Percentiles rank a stretch among this genome's conserved stretches.
Conservation (phyloP, 2,888 invertebrate genomes). For the Morpho achilles region DNA sequence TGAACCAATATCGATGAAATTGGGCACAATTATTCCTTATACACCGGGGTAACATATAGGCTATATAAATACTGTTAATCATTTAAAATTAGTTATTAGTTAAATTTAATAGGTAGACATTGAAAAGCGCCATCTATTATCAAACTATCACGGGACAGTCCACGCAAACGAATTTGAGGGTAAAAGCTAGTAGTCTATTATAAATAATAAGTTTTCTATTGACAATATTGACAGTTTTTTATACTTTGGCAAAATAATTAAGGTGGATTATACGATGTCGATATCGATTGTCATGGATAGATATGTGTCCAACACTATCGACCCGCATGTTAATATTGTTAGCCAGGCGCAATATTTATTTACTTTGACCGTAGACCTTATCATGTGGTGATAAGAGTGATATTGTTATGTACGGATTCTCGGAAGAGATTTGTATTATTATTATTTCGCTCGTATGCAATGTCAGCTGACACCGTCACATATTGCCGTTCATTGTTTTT, state of each 20-base stretch:
- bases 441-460: constrained; percentile 17
- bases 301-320: constrained; percentile 39
- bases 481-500: constrained; percentile 15
- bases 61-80: no score
- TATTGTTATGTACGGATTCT: constrained; percentile 3
- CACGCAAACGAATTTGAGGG: no score
- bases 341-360: constrained; percentile 37
- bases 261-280: background rate
- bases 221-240: no score
- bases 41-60: no score
- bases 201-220: no score
- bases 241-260: background rate
- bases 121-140: no score
- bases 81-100: no score
- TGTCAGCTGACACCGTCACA: constrained; percentile 31
- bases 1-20: no score
- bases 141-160: no score
- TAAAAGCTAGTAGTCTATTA: no score
- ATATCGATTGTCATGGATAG: constrained; percentile 32
- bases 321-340: constrained; percentile 38
- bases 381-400: constrained; percentile 14
- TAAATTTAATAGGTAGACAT: no score
- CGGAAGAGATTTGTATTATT: constrained; percentile 19
- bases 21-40: no score
- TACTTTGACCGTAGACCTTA: constrained; percentile 22